Evolutionary conservation across 1,140 invertebrate genomes (phyloP).

Genomic region (Caenorhabditis latens): DNA sequence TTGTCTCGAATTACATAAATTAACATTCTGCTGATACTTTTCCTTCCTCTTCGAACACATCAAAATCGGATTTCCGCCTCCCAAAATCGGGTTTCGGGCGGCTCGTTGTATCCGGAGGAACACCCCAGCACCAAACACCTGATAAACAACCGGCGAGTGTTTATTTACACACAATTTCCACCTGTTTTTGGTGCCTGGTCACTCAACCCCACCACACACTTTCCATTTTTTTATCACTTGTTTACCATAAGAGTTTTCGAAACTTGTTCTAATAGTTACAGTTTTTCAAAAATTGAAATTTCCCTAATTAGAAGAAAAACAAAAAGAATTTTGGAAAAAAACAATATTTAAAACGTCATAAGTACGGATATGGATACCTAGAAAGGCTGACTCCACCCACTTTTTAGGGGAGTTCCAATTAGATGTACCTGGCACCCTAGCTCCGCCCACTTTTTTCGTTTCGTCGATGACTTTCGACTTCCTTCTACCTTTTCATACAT

Average conservation of each 20-base stretch:
- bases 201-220: not conserved
- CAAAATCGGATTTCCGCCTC: not conserved
- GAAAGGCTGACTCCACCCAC: too few relatives aligned
- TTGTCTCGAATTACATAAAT: not conserved
- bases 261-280: not conserved
- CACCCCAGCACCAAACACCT: not conserved
- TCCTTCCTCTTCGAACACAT: not conserved
- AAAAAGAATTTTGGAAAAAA: too few relatives aligned
- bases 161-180: constrained; percentile 17
- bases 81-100: not conserved
- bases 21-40: not conserved
- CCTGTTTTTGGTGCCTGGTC: constrained; percentile 35
- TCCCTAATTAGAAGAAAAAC: too few relatives aligned
- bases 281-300: too few relatives aligned
- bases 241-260: not conserved
- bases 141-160: not conserved
- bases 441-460: too few relatives aligned
- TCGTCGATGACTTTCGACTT: too few relatives aligned
- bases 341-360: too few relatives aligned
- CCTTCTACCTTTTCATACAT: too few relatives aligned
- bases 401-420: too few relatives aligned
- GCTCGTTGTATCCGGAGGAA: not conserved
- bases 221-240: not conserved
- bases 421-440: too few relatives aligned
- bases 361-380: too few relatives aligned